Evolutionary conservation across 30 jellyfish, hydroid and myxozoan species (phyloP), one percentile per base, ranked within the genome.

Genomic region (Hydra vulgaris): DNA sequence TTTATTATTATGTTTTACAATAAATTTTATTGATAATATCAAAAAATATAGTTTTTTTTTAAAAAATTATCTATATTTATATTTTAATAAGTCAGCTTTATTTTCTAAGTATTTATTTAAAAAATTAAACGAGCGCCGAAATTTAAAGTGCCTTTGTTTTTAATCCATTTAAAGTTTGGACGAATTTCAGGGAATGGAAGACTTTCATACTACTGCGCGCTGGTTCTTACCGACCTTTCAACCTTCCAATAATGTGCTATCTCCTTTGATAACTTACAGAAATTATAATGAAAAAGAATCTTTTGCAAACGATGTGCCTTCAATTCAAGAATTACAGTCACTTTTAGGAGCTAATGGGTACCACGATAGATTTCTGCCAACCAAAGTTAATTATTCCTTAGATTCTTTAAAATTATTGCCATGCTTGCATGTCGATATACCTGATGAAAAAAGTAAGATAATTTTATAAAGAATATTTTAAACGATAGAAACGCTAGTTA

Each of bases 71-170:
- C n/a, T n/a, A n/a, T n/a, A n/a, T n/a, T n/a, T n/a, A n/a, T n/a
- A n/a, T n/a, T n/a, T n/a, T n/a, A n/a, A n/a, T n/a, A n/a, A n/a
- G n/a, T 40, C 61, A 40, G 8, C 12, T 40, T 40, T 40, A 40
- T 40, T 3, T 40, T 5, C 61, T 12, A 40, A n/a, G n/a, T 40
- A 3, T 40, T 40, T 40, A 40, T 3, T 40, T 40, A 3, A 40
- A 40, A 40, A 40, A 40, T 40, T 40, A 40, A 23, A 21, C 56
- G 71, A 70, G 83, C 83, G 83, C 83, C 83, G 56, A 75, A 75
- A 26, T 23, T 75, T 75, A 23, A 75, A 75, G 66, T 40, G 83
- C 23, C 24, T 71, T 54, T 25, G 24, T 27, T 75, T 75, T 75
- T 23, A 25, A 70, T 75, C 83, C 71, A 26, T 75, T 75, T 75